Percentiles rank a stretch among this genome's conserved stretches.
These are phyloP conservation scores for Brachyalestes nurse DNA, from an alignment of 2,797 vertebrate species.

Conservation along the genomic window DNA sequence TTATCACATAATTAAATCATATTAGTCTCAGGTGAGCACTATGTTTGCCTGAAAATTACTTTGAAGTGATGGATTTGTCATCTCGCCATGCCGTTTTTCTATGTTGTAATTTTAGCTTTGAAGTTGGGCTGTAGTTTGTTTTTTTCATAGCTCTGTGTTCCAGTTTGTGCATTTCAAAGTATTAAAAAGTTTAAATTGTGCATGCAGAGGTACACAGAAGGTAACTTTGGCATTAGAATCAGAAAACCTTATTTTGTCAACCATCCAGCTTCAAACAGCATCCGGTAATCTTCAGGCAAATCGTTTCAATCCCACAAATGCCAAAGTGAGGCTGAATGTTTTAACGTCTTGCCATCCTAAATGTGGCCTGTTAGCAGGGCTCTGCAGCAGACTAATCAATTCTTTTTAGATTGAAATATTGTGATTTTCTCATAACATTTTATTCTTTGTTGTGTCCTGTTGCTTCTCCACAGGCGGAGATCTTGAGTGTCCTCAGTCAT, in stretches of 20 bases:
- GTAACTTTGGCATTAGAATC: neutral
- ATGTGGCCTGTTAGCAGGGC: neutral
- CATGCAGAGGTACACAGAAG: neutral
- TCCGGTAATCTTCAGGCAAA: neutral
- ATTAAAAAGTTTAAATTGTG: neutral
- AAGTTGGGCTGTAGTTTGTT: conserved; percentile 3
- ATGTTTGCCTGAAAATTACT: conserved; percentile 63
- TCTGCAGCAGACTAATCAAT: neutral
- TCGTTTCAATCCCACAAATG: neutral
- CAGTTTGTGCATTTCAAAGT: conserved; percentile 19
- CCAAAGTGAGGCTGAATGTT: neutral
- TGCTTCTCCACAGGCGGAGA: conserved; percentile 86
- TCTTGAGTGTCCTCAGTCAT: conserved; percentile 97
- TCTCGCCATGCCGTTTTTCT: conserved; percentile 41
- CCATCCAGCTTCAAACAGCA: neutral
- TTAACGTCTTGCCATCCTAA: neutral
- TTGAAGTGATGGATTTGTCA: conserved; percentile 72
- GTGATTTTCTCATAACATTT: neutral
- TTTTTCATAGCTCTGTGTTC: conserved; percentile 40
- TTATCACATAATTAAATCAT: conserved; percentile 76
- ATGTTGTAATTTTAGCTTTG: conserved; percentile 28
- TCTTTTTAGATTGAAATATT: neutral
- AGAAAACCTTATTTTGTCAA: neutral
- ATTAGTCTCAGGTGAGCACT: conserved; percentile 74
- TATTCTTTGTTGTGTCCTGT: neutral